Conservation (phyloP, 2,113 vertebrate genomes). For the Brienomyrus longianalis region DNA sequence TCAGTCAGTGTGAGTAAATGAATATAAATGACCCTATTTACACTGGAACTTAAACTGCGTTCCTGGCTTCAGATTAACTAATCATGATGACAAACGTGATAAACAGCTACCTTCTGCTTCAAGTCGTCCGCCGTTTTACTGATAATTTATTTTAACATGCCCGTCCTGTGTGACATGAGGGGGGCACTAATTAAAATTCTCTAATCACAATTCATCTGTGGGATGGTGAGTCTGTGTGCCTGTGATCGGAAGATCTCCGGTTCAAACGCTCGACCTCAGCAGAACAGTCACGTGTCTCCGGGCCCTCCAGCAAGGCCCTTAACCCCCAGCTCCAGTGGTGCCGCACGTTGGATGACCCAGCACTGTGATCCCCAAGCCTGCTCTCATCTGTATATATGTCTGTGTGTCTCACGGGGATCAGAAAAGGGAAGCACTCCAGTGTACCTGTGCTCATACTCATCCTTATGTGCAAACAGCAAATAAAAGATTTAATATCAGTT, state of each 20-base stretch:
- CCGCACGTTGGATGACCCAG: not conserved
- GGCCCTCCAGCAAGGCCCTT: not conserved
- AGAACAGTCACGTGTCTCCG: not conserved
- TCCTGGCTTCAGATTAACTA: not conserved
- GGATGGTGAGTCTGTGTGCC: not conserved
- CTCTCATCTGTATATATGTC: not conserved
- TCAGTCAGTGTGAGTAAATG: not conserved
- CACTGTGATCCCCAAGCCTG: not conserved
- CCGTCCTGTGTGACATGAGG: not conserved
- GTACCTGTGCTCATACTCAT: not conserved
- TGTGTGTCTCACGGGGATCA: not conserved
- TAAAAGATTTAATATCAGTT: not conserved
- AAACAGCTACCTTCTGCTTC: not conserved
- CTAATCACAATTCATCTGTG: not conserved
- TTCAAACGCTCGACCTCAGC: not conserved
- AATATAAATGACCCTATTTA: not conserved
- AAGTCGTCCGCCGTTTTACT: not conserved
- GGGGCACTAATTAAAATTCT: not conserved
- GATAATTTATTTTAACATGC: not conserved
- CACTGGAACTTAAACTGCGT: not conserved
- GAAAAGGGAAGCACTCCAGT: not conserved
- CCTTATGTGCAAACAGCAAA: not conserved
- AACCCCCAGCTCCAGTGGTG: not conserved
- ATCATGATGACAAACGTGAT: not conserved
- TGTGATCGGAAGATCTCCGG: not conserved